Base-by-base conservation (phyloP, 2,113 vertebrate species). In the Agelaius tricolor region DNA sequence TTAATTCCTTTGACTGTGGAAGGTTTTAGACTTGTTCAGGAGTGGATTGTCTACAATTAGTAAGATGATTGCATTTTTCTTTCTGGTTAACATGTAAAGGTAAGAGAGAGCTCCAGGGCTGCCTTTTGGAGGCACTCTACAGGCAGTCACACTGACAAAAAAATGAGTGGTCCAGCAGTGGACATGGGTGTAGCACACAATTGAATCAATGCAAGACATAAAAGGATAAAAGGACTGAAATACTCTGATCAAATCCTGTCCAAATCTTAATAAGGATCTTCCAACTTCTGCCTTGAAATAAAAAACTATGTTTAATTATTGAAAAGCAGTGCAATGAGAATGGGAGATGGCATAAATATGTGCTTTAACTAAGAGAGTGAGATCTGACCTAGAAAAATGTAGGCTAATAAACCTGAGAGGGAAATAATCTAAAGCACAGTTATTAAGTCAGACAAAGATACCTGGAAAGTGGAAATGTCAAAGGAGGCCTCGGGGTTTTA, bases 401-500 rank as follows among this genome's bases (percentile, higher is more conserved):
- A 82, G 68, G 58, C 62, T 95, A 95, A 94, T 96, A 95, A 97
- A 96, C 95, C 81, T 92, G 77, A 80, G 75, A 71, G 41, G 26
- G 62, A 95, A 95, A 92, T 95, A 97, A 95, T 95, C 84, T 88
- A 84, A 96, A 96, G 49, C 81, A 89, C 41, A 76, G 84, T 95
- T 97, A 92, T 89, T 95, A 84, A 91, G 68, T 79, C 69, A 95
- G 93, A 95, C 74, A 96, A 93, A 93, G 83, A 63, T 95, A 96
- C 94, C 86, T 95, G 91, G 87, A 97, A 96, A 97, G 93, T 78
- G 96, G 61, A 95, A 93, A 93, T 75, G 88, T 86, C 68, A 87
- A 81, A 95, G 85, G 90, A 92, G 91, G 93, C 93, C 87, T 94
- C 95, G 87, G 54, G 74, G 33, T 85, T 92, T 93, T 67, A 79